Evolutionary conservation across 2,888 invertebrate species (phyloP), one percentile per base, ranked within the genome.

Genomic region (Pristionchus japonicus): DNA sequence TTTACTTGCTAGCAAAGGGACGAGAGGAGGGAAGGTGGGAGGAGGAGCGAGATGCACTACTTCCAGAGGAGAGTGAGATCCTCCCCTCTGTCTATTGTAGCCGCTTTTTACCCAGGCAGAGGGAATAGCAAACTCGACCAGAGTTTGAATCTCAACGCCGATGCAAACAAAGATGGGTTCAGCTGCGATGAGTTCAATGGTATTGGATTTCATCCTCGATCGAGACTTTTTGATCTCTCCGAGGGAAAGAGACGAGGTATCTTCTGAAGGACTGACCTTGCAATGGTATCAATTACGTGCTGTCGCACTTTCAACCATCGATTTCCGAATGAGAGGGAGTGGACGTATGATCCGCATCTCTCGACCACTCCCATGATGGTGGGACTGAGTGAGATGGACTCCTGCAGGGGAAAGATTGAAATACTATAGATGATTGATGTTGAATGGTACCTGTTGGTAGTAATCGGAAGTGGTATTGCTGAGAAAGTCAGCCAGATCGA

Each of bases 231-330:
- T 67, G n/a, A 34, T 34, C 61, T 1, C 13, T 61, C 27, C 13
- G 27, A 27, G 23, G 27, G 61, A 57, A 23, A 57, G 57, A 23
- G 61, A 23, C 27, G 20, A 61, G 61, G 20, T 27, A 27, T 11
- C 11, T 23, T 13, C 11, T n/a, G 70, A 27, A 4, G 17, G 2
- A 70, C 87, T 84, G 80, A 93, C 92, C 83, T 31, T 31, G 90
- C 88, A 15, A 93, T 89, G 37, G 88, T 85, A 74, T 92, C 91
- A 27, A 93, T 74, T 77, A 93, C 90, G 15, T 90, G 74, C 86
- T 91, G 92, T 13, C 91, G 86, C 40, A 93, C 91, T 70, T 89
- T 88, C 47, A 90, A 87, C 93, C 93, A 93, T 74, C 91, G 64
- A n/a, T 88, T 86, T 13, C 92, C 93, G 64, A 93, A 92, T 23